Base-by-base conservation (phyloP, 2,113 vertebrate species). In the Sus scrofa region DNA sequence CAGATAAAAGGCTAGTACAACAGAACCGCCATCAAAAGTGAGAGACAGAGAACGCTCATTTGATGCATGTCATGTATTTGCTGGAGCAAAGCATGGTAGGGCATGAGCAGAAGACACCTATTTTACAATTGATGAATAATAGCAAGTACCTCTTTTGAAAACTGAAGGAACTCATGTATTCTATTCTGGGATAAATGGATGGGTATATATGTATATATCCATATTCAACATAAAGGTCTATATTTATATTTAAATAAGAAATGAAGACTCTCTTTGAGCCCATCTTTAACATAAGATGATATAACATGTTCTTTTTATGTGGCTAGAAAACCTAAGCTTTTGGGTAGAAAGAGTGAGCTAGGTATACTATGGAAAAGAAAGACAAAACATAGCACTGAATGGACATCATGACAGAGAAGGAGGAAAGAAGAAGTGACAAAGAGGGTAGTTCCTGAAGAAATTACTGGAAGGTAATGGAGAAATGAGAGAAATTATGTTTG, bases 161-260 rank as follows among this genome's bases (percentile, higher is more conserved):
- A 88, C 8, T 78, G 39, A 95, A 81, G 77, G 62, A 81, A 92
- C 7, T 56, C 14, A 52, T 12, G 30, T 37, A 52, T 92, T 96
- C 60, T 88, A 26, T 75, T 30, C 27, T 56, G 71, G 74, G 27
- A 39, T 16, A 14, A 18, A 26, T 71, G 50, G 24, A 24, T 62
- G 15, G 13, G 14, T 90, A 27, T n/a, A 22, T 87, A 86, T 87
- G 88, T 91, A 75, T 18, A 56, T 20, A 39, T 71, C 18, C 9
- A 27, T 30, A 68, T 70, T 65, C 32, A 70, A 32, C n/a, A 65
- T 37, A 94, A 89, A 91, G 86, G 14, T 81, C 52, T 75, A 89
- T 39, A 44, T 18, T 86, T 78, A 70, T 11, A 78, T 92, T 77
- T 82, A 90, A 96, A 85, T 93, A 78, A 68, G n/a, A 44, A 50